A percentile compares a stretch with the other conserved stretches of the same genome.
These are phyloP conservation scores for Elgonia sp. DNA, from an alignment of 2,888 invertebrate genomes.

Conservation along the genomic window DNA sequence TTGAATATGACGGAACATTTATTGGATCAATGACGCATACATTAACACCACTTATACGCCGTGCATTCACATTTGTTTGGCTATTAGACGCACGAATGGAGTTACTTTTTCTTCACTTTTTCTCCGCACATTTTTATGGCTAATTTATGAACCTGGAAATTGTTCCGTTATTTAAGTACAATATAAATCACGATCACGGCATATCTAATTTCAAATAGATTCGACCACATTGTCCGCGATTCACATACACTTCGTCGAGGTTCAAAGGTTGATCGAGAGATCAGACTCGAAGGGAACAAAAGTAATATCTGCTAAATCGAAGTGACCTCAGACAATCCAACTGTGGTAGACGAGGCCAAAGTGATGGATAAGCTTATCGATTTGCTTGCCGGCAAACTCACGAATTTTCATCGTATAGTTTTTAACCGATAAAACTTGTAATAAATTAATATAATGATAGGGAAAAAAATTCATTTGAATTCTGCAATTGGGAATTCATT, in stretches of 20 bases:
- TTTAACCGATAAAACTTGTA: too few species aligned
- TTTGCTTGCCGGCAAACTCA: conserved; percentile 45
- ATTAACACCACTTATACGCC: not conserved
- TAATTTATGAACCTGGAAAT: too few species aligned
- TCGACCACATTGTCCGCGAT: not conserved
- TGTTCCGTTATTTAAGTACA: not conserved
- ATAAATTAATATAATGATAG: too few species aligned
- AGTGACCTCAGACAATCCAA: conserved; percentile 55
- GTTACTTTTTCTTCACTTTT: too few species aligned
- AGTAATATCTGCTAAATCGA: too few species aligned
- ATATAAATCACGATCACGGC: conserved; percentile 23
- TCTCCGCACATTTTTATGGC: too few species aligned
- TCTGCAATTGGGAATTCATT: too few species aligned
- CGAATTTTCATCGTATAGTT: too few species aligned
- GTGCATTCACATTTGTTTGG: too few species aligned
- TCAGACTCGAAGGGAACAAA: conserved; percentile 34
- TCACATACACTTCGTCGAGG: conserved; percentile 4
- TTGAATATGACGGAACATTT: not conserved
- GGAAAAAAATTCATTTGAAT: too few species aligned
- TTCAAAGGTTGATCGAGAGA: conserved; percentile 43
- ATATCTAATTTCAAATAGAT: too few species aligned
- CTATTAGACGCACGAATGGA: too few species aligned
- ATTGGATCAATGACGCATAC: not conserved
- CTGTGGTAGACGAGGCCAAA: conserved; percentile 39
- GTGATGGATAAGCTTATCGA: conserved; percentile 61